These are phyloP conservation scores for Styela clava DNA, from an alignment of 23 tunicate genomes.

Conservation along the genomic window DNA sequence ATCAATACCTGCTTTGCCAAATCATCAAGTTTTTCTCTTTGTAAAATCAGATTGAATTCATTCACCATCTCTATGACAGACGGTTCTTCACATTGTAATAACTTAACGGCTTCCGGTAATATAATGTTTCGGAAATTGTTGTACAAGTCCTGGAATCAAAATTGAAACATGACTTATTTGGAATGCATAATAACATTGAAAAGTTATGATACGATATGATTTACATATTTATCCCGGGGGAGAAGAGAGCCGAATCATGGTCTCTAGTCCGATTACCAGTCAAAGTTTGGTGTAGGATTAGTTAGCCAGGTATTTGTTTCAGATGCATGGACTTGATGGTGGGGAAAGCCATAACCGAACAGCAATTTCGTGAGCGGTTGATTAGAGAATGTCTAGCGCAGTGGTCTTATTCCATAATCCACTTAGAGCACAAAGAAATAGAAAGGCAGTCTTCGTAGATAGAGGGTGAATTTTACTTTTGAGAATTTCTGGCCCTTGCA, in stretches of 20 bases:
- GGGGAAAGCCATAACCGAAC: too few relatives aligned
- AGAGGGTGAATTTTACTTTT: too few relatives aligned
- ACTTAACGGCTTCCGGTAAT: conserved; percentile 84
- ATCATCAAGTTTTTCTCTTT: conserved; percentile 73
- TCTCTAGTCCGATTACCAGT: background rate
- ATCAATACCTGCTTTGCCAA: conserved; percentile 73
- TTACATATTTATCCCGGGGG: too few relatives aligned
- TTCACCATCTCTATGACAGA: conserved; percentile 74
- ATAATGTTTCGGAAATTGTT: conserved; percentile 88
- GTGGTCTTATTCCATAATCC: too few relatives aligned
- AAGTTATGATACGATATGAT: background rate
- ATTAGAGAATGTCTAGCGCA: too few relatives aligned
- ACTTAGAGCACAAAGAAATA: too few relatives aligned
- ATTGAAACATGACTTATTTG: background rate
- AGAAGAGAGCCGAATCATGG: too few relatives aligned
- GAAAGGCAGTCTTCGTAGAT: too few relatives aligned
- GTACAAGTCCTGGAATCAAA: conserved; percentile 60
- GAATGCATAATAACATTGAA: background rate
- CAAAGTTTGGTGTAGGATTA: background rate
- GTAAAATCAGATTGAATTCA: conserved; percentile 50
- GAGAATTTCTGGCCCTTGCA: too few relatives aligned
- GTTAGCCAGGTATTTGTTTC: too few relatives aligned
- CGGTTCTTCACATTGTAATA: conserved; percentile 84
- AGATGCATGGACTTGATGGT: too few relatives aligned
- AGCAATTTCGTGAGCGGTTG: background rate